Evolutionary conservation across 2,113 vertebrate genomes (phyloP).

Genomic region (Bettongia penicillata): DNA sequence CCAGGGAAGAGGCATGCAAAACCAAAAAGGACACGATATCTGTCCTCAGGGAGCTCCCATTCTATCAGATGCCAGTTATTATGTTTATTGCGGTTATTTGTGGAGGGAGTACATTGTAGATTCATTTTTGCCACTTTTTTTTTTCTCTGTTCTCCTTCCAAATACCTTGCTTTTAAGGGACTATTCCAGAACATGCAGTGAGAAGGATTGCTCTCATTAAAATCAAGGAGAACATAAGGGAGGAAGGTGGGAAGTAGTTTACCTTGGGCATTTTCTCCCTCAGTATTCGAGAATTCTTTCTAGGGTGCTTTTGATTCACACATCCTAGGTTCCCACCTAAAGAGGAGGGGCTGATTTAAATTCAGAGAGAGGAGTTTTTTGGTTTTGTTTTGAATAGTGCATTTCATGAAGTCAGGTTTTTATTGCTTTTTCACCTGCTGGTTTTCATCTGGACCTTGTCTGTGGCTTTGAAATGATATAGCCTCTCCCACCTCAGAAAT

Average conservation of each 20-base stretch:
- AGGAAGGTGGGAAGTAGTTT: neutral
- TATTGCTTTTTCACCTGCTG: slow-evolving; percentile 40
- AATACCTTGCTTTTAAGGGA: neutral
- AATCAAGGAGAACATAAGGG: neutral
- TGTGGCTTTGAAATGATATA: slow-evolving; percentile 51
- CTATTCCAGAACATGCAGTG: neutral
- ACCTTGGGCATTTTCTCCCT: neutral
- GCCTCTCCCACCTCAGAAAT: neutral
- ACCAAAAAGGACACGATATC: neutral
- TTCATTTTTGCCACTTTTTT: neutral
- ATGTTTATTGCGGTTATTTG: neutral
- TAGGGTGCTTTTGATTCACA: slow-evolving; percentile 47
- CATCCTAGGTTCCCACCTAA: slow-evolving; percentile 29
- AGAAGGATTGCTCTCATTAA: neutral
- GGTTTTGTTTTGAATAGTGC: slow-evolving; percentile 22
- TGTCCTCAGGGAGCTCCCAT: neutral
- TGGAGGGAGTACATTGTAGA: neutral
- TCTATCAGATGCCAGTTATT: neutral
- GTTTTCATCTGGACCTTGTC: slow-evolving; percentile 9
- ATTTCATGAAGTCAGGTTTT: slow-evolving; percentile 35
- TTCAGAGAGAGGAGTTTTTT: slow-evolving; percentile 18
- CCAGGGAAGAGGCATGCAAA: neutral
- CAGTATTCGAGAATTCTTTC: slow-evolving; percentile 34
- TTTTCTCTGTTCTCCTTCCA: neutral
- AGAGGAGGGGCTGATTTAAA: slow-evolving; percentile 55